Conservation (phyloP, 2,797 vertebrate genomes). For the Darevskia mixta region DNA sequence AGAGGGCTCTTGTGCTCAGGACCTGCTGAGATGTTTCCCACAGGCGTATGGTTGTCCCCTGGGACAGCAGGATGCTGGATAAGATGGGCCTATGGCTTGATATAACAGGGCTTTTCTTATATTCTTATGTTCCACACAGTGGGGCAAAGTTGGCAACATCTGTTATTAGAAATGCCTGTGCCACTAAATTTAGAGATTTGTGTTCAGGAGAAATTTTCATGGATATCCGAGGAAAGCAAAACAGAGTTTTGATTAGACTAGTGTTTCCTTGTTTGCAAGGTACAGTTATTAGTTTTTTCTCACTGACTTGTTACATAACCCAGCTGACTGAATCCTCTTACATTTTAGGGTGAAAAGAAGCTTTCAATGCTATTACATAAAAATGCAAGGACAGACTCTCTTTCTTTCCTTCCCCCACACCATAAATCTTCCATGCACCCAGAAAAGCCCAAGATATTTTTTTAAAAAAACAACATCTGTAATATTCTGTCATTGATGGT, state of each 20-base stretch:
- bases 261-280: neutral
- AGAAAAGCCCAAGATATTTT: slow-evolving; percentile 88
- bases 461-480: slow-evolving; percentile 90
- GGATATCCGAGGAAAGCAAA: neutral
- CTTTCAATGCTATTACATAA: slow-evolving; percentile 83
- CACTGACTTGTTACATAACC: slow-evolving; percentile 13
- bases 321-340: neutral
- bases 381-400: slow-evolving; percentile 83
- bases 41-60: too few relatives aligned
- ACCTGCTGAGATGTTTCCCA: too few relatives aligned
- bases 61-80: too few relatives aligned
- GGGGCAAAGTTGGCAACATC: neutral
- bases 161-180: neutral
- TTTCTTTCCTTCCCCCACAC: slow-evolving; percentile 86
- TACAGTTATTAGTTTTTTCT: neutral
- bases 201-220: neutral
- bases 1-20: too few relatives aligned
- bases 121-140: neutral
- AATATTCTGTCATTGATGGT: slow-evolving; percentile 94
- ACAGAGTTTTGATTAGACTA: neutral
- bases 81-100: too few relatives aligned
- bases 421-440: slow-evolving; percentile 92
- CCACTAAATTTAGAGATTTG: neutral
- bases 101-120: too few relatives aligned
- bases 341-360: slow-evolving; percentile 61